These are phyloP conservation scores for Cottus gobio DNA, from an alignment of 2,113 vertebrate genomes.

Conservation along the genomic window DNA sequence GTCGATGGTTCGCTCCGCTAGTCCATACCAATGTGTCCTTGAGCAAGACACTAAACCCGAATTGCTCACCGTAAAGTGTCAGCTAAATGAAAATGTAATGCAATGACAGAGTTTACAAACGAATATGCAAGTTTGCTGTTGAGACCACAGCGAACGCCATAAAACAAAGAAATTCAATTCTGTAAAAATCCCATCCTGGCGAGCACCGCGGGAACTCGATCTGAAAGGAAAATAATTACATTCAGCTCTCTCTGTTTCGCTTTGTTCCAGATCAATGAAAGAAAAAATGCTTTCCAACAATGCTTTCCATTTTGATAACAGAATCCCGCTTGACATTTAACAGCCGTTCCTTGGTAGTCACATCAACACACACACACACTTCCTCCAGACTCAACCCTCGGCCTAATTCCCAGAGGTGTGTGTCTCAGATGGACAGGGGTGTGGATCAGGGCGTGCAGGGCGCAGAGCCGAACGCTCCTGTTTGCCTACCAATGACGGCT, in stretches of 20 bases:
- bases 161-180: background rate
- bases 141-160: background rate
- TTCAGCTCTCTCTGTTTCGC: background rate
- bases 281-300: conserved; percentile 12
- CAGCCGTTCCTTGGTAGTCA: conserved; percentile 34
- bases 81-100: too few relatives aligned
- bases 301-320: conserved; percentile 16
- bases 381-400: conserved; percentile 18
- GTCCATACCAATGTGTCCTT: too few relatives aligned
- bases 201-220: background rate
- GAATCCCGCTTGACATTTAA: conserved; percentile 41
- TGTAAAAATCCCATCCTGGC: background rate
- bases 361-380: background rate
- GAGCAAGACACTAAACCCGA: too few relatives aligned
- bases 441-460: conserved; percentile 36
- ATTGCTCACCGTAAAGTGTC: too few relatives aligned
- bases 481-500: conserved; percentile 63
- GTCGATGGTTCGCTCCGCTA: too few relatives aligned
- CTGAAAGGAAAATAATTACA: conserved; percentile 21
- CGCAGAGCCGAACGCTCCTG: conserved; percentile 34
- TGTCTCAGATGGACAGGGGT: conserved; percentile 32
- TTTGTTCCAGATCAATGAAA: conserved; percentile 29
- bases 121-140: background rate
- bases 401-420: conserved; percentile 20
- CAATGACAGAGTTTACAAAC: background rate